A percentile compares a stretch with the other conserved stretches of the same genome.
Evolutionary conservation across 2,888 invertebrate species (phyloP).

Genomic region (Noctua fimbriata): DNA sequence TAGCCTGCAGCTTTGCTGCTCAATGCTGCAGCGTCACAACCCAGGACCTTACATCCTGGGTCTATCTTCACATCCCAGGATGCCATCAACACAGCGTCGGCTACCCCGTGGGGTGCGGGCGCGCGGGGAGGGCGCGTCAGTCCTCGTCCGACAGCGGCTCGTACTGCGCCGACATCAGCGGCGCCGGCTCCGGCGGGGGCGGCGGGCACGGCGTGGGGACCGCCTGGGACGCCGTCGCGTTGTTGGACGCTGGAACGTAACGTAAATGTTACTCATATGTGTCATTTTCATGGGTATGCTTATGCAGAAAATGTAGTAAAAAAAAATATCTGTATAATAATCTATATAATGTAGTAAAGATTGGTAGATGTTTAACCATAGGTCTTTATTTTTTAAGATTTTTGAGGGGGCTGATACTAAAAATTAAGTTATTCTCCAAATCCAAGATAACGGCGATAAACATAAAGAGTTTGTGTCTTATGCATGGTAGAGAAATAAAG

Average conservation of each 20-base stretch:
- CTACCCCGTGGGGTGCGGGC: conserved; percentile 58
- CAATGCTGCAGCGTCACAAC: neutral
- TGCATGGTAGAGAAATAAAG: neutral
- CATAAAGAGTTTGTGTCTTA: neutral
- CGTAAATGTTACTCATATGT: neutral
- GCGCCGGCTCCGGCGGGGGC: conserved; percentile 94
- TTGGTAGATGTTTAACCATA: neutral
- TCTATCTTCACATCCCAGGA: neutral
- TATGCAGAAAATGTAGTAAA: neutral
- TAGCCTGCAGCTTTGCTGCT: conserved; percentile 1
- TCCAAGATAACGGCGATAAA: neutral
- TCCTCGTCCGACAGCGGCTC: conserved; percentile 98
- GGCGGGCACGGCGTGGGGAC: conserved; percentile 81
- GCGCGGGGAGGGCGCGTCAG: conserved; percentile 85
- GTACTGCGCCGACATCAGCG: conserved; percentile 96
- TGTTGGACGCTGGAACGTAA: conserved; percentile 23
- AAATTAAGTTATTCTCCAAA: neutral
- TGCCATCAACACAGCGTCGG: neutral
- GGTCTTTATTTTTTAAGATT: neutral
- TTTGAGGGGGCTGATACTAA: neutral
- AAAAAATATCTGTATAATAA: too few relatives aligned
- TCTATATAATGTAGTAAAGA: neutral
- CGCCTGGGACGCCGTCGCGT: conserved; percentile 68
- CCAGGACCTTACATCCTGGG: neutral
- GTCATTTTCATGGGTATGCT: neutral